Evolutionary conservation across 2,113 vertebrate genomes (phyloP).

Genomic region (Butastur rufipennis): DNA sequence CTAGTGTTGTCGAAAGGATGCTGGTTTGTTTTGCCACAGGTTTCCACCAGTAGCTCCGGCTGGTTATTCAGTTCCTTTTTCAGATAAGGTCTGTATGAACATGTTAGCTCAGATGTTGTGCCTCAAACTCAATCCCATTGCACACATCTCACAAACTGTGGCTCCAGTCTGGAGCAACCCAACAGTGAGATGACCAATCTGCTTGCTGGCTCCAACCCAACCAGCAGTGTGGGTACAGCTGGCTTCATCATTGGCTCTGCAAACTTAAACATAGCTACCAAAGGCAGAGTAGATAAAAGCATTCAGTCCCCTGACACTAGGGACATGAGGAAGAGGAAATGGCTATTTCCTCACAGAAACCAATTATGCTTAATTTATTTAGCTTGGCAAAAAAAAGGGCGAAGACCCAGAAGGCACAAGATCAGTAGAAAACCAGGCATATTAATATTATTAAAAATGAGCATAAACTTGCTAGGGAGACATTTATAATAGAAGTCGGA

Average conservation of each 20-base stretch:
- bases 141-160: neutral
- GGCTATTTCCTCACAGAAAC: neutral
- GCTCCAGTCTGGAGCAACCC: neutral
- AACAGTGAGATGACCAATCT: neutral
- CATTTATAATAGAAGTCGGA: neutral
- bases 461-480: neutral
- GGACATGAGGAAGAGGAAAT: neutral
- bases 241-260: neutral
- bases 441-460: neutral
- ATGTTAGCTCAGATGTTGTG: neutral
- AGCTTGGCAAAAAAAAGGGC: neutral
- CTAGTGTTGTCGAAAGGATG: neutral
- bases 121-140: neutral
- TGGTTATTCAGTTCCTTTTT: neutral
- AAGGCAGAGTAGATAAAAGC: accelerated
- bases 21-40: neutral
- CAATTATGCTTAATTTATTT: neutral
- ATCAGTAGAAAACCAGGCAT: neutral
- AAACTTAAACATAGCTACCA: neutral
- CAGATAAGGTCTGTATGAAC: neutral
- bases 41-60: neutral
- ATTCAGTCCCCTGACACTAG: neutral
- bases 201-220: neutral
- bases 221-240: neutral
- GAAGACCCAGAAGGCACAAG: neutral